Percentiles rank a stretch among this genome's conserved stretches.
These are phyloP conservation scores for Orchestia grillus DNA, from an alignment of 1,140 invertebrate genomes.

Conservation along the genomic window DNA sequence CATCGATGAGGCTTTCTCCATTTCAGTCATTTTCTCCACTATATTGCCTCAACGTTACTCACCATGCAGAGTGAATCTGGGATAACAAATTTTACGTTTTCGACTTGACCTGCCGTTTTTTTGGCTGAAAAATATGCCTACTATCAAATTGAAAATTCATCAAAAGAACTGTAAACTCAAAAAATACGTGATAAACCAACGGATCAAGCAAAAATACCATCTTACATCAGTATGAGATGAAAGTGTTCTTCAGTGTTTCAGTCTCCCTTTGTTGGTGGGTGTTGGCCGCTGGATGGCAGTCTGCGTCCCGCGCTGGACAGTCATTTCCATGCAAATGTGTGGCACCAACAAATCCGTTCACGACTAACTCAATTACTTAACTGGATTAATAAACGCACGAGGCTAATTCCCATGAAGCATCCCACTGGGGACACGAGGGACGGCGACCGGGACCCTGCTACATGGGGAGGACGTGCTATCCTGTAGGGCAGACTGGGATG, in stretches of 20 bases:
- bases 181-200: not conserved
- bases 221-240: not conserved
- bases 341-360: conserved; percentile 44
- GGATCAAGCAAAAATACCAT: not conserved
- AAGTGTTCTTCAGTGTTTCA: not conserved
- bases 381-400: conserved; percentile 48
- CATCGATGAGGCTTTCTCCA: too few relatives aligned
- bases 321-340: conserved; percentile 50
- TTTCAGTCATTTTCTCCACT: too few relatives aligned
- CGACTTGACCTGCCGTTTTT: too few relatives aligned
- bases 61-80: too few relatives aligned
- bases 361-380: conserved; percentile 55
- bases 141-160: not conserved
- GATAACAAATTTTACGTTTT: too few relatives aligned
- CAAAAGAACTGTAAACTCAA: not conserved
- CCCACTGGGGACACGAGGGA: not conserved
- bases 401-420: conserved; percentile 30
- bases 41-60: too few relatives aligned
- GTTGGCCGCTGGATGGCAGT: not conserved
- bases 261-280: not conserved
- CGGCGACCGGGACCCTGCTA: not conserved
- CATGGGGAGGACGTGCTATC: not conserved
- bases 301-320: not conserved
- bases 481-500: too few relatives aligned
- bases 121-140: not conserved